These are phyloP conservation scores for Stenopsyche tienmushanensis DNA, from an alignment of 1,140 invertebrate species.

Conservation along the genomic window DNA sequence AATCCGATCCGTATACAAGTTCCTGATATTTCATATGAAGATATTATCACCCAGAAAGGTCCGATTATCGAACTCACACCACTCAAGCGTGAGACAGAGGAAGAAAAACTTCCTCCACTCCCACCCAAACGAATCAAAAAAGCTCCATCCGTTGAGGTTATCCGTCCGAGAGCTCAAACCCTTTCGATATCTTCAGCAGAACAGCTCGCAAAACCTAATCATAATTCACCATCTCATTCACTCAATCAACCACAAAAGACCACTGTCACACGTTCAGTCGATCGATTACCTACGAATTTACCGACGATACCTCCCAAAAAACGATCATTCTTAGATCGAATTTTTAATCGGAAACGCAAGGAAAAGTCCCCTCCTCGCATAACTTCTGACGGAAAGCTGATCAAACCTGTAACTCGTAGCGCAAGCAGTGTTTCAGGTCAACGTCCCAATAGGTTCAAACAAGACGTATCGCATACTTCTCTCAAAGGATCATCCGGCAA, in stretches of 20 bases:
- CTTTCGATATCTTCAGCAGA: slow-evolving; percentile 50
- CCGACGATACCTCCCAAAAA: slow-evolving; percentile 48
- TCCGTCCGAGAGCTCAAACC: slow-evolving; percentile 42
- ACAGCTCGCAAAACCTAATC: slow-evolving; percentile 48
- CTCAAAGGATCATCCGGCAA: slow-evolving; percentile 49
- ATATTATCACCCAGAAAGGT: slow-evolving; percentile 54
- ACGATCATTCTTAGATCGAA: slow-evolving; percentile 52
- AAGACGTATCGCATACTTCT: slow-evolving; percentile 50
- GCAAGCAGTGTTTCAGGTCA: slow-evolving; percentile 60
- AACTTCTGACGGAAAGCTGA: slow-evolving; percentile 46
- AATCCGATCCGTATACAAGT: slow-evolving; percentile 68
- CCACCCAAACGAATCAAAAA: slow-evolving; percentile 78
- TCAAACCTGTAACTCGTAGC: slow-evolving; percentile 56
- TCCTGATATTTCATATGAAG: slow-evolving; percentile 58
- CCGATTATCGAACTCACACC: slow-evolving; percentile 55
- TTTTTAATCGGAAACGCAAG: slow-evolving; percentile 48
- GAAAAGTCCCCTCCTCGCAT: slow-evolving; percentile 50
- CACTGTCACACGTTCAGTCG: slow-evolving; percentile 31
- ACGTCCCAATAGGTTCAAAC: slow-evolving; percentile 51
- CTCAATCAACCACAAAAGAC: slow-evolving; percentile 13
- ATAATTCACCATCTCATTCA: slow-evolving; percentile 42
- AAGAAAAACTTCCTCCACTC: slow-evolving; percentile 69
- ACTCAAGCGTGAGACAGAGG: slow-evolving; percentile 57
- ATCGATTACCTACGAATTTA: slow-evolving; percentile 47
- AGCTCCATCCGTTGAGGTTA: slow-evolving; percentile 49